Base-by-base conservation (phyloP, 2,888 invertebrate genomes). In the Stenotaenia linearis region DNA sequence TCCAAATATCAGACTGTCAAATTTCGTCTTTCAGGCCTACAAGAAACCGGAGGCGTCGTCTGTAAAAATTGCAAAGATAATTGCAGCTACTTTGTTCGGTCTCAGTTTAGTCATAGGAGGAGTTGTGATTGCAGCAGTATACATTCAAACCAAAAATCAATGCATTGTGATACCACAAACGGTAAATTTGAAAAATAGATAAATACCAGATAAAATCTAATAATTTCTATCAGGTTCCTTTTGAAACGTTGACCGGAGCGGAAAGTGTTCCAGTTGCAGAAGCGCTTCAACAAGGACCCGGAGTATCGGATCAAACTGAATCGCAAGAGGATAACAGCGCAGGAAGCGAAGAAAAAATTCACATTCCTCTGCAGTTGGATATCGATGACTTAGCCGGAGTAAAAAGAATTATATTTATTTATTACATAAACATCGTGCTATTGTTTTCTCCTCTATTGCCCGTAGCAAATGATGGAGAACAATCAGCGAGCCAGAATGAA, bases 21-120 rank as follows among this genome's bases (percentile, higher is more conserved):
- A n/a, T n/a, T n/a, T n/a, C n/a, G n/a, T n/a, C n/a, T n/a, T 86
- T 10, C 88, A 95, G 95, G 95, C 95, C 78, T 95, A 95, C 88
- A 89, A 89, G 83, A 91, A 92, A 85, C 89, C 89, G 1, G 80
- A 84, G 83, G 92, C 93, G 80, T 90, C 92, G 75, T 91, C 94
- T 78, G 93, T 95, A 81, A 94, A 95, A 88, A 93, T 95, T 82
- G 93, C 95, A 32, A 91, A 92, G 87, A 94, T 95, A 84, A 92
- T 92, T 21, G 95, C 94, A 75, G 88, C 92, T 82, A 95, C 95
- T 81, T 90, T 95, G 83, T 91, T 95, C 83, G 90, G 91, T 0
- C 92, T 94, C 80, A 91, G 93, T 40, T 90, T 94, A 83, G 91
- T 95, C 82, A 88, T 95, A 84, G 95, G 95, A 82, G 89, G 92